Conservation (phyloP, 2,888 invertebrate species). For the Drosophila subsilvestris region DNA sequence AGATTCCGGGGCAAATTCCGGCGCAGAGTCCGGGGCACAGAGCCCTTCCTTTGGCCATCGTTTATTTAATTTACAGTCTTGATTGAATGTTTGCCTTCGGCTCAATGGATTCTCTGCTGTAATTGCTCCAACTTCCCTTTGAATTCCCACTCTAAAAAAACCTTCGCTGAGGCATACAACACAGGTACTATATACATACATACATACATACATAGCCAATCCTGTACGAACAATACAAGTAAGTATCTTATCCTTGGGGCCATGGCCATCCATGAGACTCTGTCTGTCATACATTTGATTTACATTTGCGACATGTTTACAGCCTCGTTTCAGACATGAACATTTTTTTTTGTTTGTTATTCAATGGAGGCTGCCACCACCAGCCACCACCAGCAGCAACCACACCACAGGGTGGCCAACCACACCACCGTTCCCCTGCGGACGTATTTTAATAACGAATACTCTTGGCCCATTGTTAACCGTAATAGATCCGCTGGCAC, state of each 20-base stretch:
- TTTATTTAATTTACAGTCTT: conserved; percentile 65
- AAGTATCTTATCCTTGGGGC: background rate
- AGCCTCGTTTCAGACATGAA: conserved; percentile 27
- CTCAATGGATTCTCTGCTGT: conserved; percentile 53
- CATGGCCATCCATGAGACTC: background rate
- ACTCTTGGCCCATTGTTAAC: conserved; percentile 2
- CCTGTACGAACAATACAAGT: background rate
- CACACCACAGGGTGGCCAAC: background rate
- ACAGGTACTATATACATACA: too few species aligned
- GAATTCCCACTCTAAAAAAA: too few species aligned
- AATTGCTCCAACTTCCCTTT: conserved; percentile 61
- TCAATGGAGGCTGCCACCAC: background rate
- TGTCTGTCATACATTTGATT: conserved; percentile 28
- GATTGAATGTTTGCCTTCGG: conserved; percentile 65
- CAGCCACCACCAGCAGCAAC: too few species aligned
- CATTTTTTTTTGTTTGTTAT: background rate
- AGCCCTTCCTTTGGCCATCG: conserved; percentile 7
- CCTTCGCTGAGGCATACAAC: conserved; percentile 26
- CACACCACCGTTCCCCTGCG: background rate
- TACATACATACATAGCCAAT: conserved; percentile 11
- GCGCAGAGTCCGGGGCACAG: background rate
- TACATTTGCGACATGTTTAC: conserved; percentile 46
- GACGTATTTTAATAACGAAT: conserved; percentile 18
- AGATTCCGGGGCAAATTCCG: background rate
- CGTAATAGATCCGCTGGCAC: conserved; percentile 25